phyloP scores from a whole-genome alignment of 2,888 invertebrate genomes.

The Aporophyla nigra region DNA sequence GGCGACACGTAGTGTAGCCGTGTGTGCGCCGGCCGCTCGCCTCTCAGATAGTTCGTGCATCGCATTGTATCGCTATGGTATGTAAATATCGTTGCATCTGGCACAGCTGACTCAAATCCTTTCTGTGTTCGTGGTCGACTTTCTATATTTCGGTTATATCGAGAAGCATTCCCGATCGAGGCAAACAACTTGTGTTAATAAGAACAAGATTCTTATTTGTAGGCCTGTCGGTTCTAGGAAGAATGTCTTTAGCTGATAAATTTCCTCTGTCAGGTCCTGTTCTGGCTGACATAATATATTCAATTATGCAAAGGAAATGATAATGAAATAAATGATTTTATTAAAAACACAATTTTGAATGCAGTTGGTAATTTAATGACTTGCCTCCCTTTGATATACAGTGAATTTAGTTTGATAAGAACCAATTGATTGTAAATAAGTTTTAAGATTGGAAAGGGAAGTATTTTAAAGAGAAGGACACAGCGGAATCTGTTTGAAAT shows the following conservation, averaged over 20 bases:
- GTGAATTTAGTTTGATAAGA: background rate
- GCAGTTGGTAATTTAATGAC: slow-evolving; percentile 6
- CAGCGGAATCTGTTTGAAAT: background rate
- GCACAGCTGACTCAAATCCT: slow-evolving; percentile 68
- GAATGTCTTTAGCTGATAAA: slow-evolving; percentile 64
- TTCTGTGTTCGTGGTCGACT: slow-evolving; percentile 62
- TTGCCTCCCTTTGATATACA: background rate
- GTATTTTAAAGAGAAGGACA: background rate
- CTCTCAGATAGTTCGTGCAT: slow-evolving; percentile 42
- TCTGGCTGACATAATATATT: slow-evolving; percentile 61
- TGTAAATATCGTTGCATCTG: slow-evolving; percentile 69
- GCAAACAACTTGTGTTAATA: slow-evolving; percentile 63
- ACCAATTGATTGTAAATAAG: background rate
- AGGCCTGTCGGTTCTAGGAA: slow-evolving; percentile 62
- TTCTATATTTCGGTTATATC: slow-evolving; percentile 42
- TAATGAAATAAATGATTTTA: slow-evolving; percentile 54
- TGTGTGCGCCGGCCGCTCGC: slow-evolving; percentile 28
- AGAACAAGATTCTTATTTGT: slow-evolving; percentile 67
- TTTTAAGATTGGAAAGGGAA: background rate
- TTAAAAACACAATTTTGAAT: slow-evolving; percentile 35
- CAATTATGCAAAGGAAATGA: slow-evolving; percentile 40
- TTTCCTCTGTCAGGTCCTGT: slow-evolving; percentile 47
- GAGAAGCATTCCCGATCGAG: slow-evolving; percentile 62
- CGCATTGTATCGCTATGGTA: slow-evolving; percentile 64
- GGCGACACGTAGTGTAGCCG: slow-evolving; percentile 38